Conservation (phyloP, 2,113 vertebrate species). For the Glaucidium brasilianum region DNA sequence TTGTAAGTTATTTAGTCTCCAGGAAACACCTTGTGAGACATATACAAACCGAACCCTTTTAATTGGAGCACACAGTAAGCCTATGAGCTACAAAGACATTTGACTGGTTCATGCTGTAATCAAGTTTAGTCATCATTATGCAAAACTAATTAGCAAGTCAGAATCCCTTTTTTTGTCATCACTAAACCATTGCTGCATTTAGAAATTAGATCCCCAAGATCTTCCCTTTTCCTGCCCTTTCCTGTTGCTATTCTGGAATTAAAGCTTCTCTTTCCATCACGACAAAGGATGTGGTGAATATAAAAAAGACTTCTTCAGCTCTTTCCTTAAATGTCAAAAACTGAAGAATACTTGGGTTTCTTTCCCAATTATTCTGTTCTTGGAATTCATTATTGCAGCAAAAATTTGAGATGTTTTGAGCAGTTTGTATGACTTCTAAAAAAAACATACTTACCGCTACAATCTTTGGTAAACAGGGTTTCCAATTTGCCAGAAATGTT, state of each 20-base stretch:
- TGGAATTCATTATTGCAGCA: background rate
- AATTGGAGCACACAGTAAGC: background rate
- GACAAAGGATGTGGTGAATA: slow-evolving; percentile 37
- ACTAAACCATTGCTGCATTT: slow-evolving; percentile 31
- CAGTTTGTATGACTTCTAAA: background rate
- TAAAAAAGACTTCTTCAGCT: background rate
- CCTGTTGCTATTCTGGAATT: slow-evolving; percentile 48
- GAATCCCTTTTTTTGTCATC: slow-evolving; percentile 16
- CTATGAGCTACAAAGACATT: background rate
- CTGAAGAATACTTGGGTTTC: background rate
- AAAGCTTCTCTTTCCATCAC: slow-evolving; percentile 20
- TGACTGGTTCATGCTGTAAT: slow-evolving; percentile 13
- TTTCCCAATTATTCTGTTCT: slow-evolving; percentile 22
- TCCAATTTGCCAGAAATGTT: background rate
- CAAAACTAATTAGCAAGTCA: slow-evolving; percentile 62
- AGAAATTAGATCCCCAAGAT: slow-evolving; percentile 39
- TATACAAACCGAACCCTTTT: background rate
- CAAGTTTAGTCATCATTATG: slow-evolving; percentile 59
- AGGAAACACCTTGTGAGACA: background rate
- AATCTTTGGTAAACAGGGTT: background rate
- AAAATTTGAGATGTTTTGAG: background rate
- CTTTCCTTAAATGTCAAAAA: slow-evolving; percentile 45
- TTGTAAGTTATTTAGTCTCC: background rate
- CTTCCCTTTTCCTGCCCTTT: slow-evolving; percentile 50
- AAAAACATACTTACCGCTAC: background rate